Conservation (phyloP, 1,140 invertebrate species). For the Dinothrombium tinctorium region DNA sequence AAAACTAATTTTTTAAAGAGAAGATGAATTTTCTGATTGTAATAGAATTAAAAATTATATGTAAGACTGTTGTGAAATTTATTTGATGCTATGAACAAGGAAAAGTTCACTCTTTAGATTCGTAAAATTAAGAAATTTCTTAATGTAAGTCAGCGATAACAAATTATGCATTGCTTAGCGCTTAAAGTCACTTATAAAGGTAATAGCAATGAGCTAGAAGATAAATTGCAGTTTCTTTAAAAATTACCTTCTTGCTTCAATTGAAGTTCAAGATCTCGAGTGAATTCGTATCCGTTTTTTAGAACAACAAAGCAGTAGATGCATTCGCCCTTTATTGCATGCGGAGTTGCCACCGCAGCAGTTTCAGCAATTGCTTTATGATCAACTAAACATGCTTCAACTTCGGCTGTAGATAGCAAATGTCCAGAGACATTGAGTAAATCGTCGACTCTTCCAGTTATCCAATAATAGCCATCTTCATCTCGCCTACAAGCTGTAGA, state of each 20-base stretch:
- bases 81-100: too few species aligned
- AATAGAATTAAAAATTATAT: too few species aligned
- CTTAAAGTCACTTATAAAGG: too few species aligned
- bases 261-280: slow-evolving; percentile 31
- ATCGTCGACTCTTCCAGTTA: slow-evolving; percentile 88
- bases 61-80: too few species aligned
- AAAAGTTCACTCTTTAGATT: too few species aligned
- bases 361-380: slow-evolving; percentile 64
- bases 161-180: slow-evolving; percentile 7
- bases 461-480: slow-evolving; percentile 82
- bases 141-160: slow-evolving; percentile 3
- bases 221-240: too few species aligned
- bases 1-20: too few species aligned
- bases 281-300: slow-evolving; percentile 31
- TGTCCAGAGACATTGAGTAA: slow-evolving; percentile 96
- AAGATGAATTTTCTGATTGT: too few species aligned
- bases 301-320: slow-evolving; percentile 87
- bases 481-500: slow-evolving; percentile 32
- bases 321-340: slow-evolving; percentile 81
- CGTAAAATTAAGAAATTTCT: slow-evolving; percentile 10
- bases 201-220: too few species aligned
- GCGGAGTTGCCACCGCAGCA: slow-evolving; percentile 78
- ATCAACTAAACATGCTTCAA: slow-evolving; percentile 65
- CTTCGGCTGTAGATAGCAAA: slow-evolving; percentile 80
- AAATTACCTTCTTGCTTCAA: slow-evolving; percentile 42